Evolutionary conservation across 2,113 vertebrate species (phyloP).

Genomic region (Ammospiza caudacuta): DNA sequence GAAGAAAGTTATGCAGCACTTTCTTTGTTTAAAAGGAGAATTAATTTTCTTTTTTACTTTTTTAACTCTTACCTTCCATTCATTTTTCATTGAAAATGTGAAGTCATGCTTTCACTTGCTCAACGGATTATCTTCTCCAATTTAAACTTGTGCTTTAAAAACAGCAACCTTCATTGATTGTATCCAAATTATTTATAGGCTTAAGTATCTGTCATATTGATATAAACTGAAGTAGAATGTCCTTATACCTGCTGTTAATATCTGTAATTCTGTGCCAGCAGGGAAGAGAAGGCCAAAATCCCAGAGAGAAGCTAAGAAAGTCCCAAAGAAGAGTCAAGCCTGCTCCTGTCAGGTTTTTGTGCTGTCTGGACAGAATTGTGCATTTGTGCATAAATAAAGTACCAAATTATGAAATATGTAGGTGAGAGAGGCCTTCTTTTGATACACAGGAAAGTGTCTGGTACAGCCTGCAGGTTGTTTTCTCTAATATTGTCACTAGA

Average conservation of each 20-base stretch:
- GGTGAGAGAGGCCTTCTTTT: neutral
- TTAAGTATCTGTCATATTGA: neutral
- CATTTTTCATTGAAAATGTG: neutral
- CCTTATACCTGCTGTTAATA: neutral
- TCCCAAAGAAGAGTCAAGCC: neutral
- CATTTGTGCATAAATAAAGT: neutral
- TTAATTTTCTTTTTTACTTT: neutral
- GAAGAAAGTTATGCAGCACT: neutral
- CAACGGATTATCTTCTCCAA: neutral
- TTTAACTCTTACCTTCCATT: neutral
- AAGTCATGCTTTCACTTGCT: neutral
- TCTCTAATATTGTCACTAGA: neutral
- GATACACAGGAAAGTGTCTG: fast-evolving
- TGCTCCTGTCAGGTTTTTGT: neutral
- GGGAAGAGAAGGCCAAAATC: neutral
- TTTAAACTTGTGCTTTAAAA: neutral
- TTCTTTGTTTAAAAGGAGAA: neutral
- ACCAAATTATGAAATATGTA: neutral
- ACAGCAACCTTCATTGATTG: neutral
- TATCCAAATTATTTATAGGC: neutral
- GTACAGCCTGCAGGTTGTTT: neutral
- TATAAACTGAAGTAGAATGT: neutral
- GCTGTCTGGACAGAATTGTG: neutral
- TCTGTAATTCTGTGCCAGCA: neutral
- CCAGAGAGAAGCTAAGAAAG: neutral